Evolutionary conservation across 2,888 invertebrate species (phyloP), one percentile per base, ranked within the genome.

Genomic region (Sarcophaga variegata): DNA sequence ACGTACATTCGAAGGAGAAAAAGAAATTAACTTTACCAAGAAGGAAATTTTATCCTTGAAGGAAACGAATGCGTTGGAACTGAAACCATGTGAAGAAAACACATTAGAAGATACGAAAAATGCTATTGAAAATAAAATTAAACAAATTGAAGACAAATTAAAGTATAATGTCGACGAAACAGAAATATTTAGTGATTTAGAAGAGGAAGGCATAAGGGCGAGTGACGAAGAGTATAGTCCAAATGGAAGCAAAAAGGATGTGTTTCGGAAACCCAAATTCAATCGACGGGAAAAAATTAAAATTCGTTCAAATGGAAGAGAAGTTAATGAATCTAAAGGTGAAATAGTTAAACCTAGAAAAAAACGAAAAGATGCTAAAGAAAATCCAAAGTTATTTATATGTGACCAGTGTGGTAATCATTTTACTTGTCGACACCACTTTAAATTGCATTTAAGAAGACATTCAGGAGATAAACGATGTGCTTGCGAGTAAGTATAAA

Each of bases 361-460:
- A 59, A 86, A 80, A 47, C 69, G 37, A 4, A 87, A 87, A 76
- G 63, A 69, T 54, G 60, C 72, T 22, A 60, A 64, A 59, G 82
- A 82, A n/a, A 63, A 69, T 60, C 45, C 75, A 5, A 85, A 81
- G 54, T 54, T 83, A 49, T 91, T 89, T 83, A 91, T 92, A 64
- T 92, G 92, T 74, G 92, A 92, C 86, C 92, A 92, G 74, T 92
- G 92, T 78, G 92, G 92, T 0, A 91, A 90, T 63, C 89, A 91
- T 69, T 89, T 92, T 10, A 91, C 89, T 1, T 91, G 91, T 4
- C 91, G 90, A 22, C 89, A 92, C 10, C 90, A 92, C 22, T 92
- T 92, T 62, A 90, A 89, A 62, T 89, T 90, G 3, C 92, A 92
- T 88, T 83, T 92, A 70, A 90, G 91, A 14, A 89, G 92, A n/a